These are phyloP conservation scores for Agrotis puta DNA, from an alignment of 2,888 invertebrate species.

Conservation along the genomic window DNA sequence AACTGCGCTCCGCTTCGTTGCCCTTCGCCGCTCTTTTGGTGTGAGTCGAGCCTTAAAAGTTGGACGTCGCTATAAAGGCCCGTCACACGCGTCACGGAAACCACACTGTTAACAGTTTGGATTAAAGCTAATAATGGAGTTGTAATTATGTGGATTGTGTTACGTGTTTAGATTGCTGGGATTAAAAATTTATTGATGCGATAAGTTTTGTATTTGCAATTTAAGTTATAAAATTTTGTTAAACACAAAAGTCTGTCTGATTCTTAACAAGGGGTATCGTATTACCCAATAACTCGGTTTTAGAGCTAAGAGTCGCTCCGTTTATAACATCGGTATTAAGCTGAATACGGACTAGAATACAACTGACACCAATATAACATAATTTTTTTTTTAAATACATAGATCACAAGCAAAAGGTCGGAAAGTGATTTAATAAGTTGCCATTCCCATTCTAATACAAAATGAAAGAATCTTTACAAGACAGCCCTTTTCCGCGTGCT, in stretches of 20 bases:
- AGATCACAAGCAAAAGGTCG: neutral
- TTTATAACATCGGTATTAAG: too few species aligned
- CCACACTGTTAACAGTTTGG: constrained; percentile 31
- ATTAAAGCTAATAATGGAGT: constrained; percentile 39
- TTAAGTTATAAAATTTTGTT: too few species aligned
- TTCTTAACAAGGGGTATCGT: too few species aligned
- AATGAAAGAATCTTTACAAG: neutral
- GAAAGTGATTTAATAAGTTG: neutral
- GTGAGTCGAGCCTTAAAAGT: too few species aligned
- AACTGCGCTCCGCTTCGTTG: too few species aligned
- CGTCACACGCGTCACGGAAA: constrained; percentile 38
- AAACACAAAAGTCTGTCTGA: too few species aligned
- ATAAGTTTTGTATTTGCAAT: constrained; percentile 5
- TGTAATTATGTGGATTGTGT: constrained; percentile 19
- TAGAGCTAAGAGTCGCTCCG: too few species aligned
- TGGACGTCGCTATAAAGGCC: constrained; percentile 27
- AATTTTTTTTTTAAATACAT: too few species aligned
- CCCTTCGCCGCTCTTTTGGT: too few species aligned
- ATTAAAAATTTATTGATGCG: constrained; percentile 10
- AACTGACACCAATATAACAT: too few species aligned
- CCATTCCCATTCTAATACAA: neutral
- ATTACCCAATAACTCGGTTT: too few species aligned
- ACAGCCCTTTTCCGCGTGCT: neutral
- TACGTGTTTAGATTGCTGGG: neutral
- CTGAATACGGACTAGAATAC: too few species aligned